Base-by-base conservation (phyloP, 1,140 invertebrate species). In the Ostrea denselamellosa region DNA sequence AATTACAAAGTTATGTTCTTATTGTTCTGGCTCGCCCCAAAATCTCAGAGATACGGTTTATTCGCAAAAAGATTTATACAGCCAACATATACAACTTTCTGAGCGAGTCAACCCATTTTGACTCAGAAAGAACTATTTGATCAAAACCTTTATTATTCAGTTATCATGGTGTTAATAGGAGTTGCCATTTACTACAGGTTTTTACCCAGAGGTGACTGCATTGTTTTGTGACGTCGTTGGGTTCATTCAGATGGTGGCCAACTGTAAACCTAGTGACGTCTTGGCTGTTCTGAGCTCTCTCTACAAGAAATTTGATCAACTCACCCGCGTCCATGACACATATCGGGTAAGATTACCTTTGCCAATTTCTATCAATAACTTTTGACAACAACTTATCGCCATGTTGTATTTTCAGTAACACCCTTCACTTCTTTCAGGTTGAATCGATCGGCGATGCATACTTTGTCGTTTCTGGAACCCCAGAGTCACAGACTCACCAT, bases 381-480 rank as follows among this genome's bases (percentile, higher is more conserved):
- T 44, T 44, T 44, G 34, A 44, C 34, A 44, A 44, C 34, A 2
- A 44, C 5, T 44, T 44, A 44, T 5, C 17, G 22, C 3, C 17
- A 7, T 2, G 58, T 7, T 44, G 34, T 1, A 28, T 25, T 28
- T 71, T 12, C 14, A 22, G 9, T 9, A 25, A 77, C 28, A 62
- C 14, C 56, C n/a, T 62, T 62, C 56, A n/a, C n/a, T 0, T n/a
- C 2, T 19, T 62, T 62, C 56, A 93, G 84, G 97, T 94, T 53
- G 93, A 98, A 95, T 98, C 98, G 0, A 94, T 95, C 68, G 95
- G 93, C 71, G 93, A 94, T 83, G 92, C 92, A 12, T 93, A 91
- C 86, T 83, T 92, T 14, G 90, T 92, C 2, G 85, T 93, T 10
- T 90, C 91, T 0, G 98, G 98, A 12, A 87, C 89, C 8, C 91